A percentile compares a stretch with the other conserved stretches of the same genome.
Conservation (phyloP, 2,888 invertebrate species). For the Ptychoptera contaminata region DNA sequence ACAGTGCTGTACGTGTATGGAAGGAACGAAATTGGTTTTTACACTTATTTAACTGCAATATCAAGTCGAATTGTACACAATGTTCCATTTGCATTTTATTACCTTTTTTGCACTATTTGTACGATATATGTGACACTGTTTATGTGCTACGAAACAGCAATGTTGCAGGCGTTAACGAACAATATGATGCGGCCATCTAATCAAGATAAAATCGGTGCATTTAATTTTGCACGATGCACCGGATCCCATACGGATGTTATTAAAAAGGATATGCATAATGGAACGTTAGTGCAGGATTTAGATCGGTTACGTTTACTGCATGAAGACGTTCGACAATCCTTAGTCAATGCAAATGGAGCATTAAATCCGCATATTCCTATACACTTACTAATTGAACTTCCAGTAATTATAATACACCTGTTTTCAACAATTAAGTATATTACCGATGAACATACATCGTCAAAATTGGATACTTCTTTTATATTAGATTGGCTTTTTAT, state of each 20-base stretch:
- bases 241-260: conserved; percentile 4
- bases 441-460: background rate
- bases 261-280: background rate
- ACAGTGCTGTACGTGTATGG: background rate
- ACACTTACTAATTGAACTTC: conserved; percentile 2
- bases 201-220: background rate
- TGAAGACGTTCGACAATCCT: conserved; percentile 1
- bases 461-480: background rate
- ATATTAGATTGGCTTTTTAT: conserved; percentile 5
- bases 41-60: conserved; percentile 1
- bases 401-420: conserved; percentile 4
- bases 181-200: background rate
- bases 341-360: conserved; percentile 4
- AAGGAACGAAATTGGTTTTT: background rate
- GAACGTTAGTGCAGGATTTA: conserved; percentile 3
- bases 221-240: conserved; percentile 3
- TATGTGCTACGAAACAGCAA: conserved; percentile 6
- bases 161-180: conserved; percentile 4
- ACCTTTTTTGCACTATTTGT: conserved; percentile 4
- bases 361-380: conserved; percentile 5
- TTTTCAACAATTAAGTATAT: conserved; percentile 2
- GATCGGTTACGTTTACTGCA: conserved; percentile 3
- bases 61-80: background rate
- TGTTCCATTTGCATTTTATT: conserved; percentile 6
- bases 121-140: conserved; percentile 3